A percentile compares a stretch with the other conserved stretches of the same genome.
phyloP scores from a whole-genome alignment of 2,797 vertebrate species.

The Gouania willdenowi region DNA sequence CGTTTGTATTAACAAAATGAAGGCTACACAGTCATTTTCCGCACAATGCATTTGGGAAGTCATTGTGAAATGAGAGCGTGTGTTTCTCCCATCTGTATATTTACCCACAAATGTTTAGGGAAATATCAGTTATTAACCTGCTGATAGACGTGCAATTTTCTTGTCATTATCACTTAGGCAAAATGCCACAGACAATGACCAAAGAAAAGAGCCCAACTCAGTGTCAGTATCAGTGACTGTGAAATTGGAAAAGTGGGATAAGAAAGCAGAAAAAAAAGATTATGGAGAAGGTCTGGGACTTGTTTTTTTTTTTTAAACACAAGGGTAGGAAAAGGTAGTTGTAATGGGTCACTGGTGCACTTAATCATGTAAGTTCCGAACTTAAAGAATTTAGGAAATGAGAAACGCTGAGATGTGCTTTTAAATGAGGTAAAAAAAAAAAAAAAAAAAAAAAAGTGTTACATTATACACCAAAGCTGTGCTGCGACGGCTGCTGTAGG shows the following conservation, averaged over 20 bases:
- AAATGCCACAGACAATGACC: slow-evolving; percentile 16
- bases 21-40: background rate
- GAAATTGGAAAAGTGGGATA: slow-evolving; percentile 27
- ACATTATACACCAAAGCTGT: too few relatives aligned
- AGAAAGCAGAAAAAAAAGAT: background rate
- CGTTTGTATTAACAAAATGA: too few relatives aligned
- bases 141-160: slow-evolving; percentile 20
- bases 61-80: background rate
- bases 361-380: slow-evolving; percentile 12
- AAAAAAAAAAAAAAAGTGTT: too few relatives aligned
- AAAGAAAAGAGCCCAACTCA: slow-evolving; percentile 8
- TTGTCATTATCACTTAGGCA: slow-evolving; percentile 27
- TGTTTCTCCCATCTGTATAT: background rate
- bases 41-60: background rate
- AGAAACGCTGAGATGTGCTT: background rate
- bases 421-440: background rate
- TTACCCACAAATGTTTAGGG: slow-evolving; percentile 4
- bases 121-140: slow-evolving; percentile 36
- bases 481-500: too few relatives aligned
- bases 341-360: slow-evolving; percentile 10
- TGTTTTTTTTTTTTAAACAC: slow-evolving; percentile 16
- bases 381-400: background rate
- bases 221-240: slow-evolving; percentile 18
- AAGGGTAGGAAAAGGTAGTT: background rate
- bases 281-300: background rate